A percentile compares a stretch with the other conserved stretches of the same genome.
phyloP scores from a whole-genome alignment of 2,888 invertebrate species.

The Eurytoma adleriae region DNA sequence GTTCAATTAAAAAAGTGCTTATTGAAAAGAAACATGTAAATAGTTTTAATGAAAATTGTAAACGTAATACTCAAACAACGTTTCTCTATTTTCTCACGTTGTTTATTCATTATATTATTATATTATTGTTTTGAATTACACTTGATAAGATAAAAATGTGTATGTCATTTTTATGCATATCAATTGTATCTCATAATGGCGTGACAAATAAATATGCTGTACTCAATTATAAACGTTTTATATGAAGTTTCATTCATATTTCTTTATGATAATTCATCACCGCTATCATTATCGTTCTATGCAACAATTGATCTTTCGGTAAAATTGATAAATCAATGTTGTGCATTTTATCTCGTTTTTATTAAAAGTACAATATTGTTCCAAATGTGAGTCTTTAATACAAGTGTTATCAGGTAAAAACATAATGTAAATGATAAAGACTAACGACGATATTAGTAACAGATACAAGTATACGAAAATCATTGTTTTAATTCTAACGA shows the following conservation, averaged over 20 bases:
- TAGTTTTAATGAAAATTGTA: conserved; percentile 23
- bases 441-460: conserved; percentile 35
- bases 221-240: not conserved
- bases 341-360: conserved; percentile 15
- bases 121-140: not conserved
- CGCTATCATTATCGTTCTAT: not conserved
- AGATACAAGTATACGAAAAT: conserved; percentile 43
- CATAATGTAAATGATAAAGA: conserved; percentile 12
- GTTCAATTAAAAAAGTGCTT: not conserved
- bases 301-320: not conserved
- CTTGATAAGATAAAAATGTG: not conserved
- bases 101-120: not conserved
- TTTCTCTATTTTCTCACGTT: conserved; percentile 7
- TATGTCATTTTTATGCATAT: conserved; percentile 2
- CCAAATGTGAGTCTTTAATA: conserved; percentile 35
- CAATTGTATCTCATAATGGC: conserved; percentile 17
- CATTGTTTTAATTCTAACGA: conserved; percentile 31
- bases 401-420: conserved; percentile 42
- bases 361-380: conserved; percentile 38
- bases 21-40: conserved; percentile 33
- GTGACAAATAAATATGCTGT: conserved; percentile 18
- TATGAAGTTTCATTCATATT: not conserved
- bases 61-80: not conserved
- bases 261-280: not conserved
- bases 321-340: not conserved